Evolutionary conservation across 2,113 vertebrate species (phyloP).

Genomic region (Bubo bubo): DNA sequence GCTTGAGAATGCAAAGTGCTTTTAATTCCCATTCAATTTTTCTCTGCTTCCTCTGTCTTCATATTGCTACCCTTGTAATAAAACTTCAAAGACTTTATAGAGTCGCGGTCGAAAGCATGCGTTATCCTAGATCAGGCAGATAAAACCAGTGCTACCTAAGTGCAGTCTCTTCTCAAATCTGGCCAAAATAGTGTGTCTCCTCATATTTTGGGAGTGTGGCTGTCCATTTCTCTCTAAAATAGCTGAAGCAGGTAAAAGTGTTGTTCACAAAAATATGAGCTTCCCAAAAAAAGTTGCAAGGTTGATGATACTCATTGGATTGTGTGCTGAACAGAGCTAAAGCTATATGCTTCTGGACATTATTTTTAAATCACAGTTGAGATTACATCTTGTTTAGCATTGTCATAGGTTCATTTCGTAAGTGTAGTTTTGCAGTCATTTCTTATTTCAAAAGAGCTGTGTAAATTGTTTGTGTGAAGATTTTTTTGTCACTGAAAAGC

Average conservation of each 20-base stretch:
- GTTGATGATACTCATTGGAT: not conserved
- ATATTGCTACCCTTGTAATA: not conserved
- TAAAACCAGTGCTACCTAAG: not conserved
- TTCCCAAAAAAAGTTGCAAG: not conserved
- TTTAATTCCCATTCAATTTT: not conserved
- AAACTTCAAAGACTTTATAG: not conserved
- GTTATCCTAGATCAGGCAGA: not conserved
- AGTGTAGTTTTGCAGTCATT: not conserved
- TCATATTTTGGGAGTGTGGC: not conserved
- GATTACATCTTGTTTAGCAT: not conserved
- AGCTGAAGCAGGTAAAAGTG: not conserved
- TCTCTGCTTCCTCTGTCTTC: not conserved
- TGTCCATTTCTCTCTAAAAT: not conserved
- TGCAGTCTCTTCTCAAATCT: not conserved
- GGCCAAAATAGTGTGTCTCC: not conserved
- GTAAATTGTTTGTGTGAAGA: not conserved
- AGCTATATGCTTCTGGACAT: not conserved
- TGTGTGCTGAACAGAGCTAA: not conserved
- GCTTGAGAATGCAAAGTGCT: not conserved
- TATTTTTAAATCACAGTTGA: not conserved
- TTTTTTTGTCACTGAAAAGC: not conserved
- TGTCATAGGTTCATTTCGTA: not conserved
- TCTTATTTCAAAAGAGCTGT: not conserved
- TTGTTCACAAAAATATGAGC: not conserved
- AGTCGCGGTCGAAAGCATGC: accelerated